Evolutionary conservation across 2,888 invertebrate species (phyloP).

Genomic region (Cephus sareptanus): DNA sequence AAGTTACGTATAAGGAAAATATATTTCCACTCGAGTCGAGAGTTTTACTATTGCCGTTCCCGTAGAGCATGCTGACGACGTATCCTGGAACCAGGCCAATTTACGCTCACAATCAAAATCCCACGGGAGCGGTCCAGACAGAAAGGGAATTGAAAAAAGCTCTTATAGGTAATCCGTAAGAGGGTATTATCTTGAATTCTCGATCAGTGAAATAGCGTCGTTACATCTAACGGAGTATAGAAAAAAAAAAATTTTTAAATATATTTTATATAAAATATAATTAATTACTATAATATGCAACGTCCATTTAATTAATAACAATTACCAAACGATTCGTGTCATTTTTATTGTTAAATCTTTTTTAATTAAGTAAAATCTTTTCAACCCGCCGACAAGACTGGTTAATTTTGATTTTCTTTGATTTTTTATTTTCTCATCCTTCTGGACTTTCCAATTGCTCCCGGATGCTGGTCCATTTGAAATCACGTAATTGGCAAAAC

Average conservation of each 20-base stretch:
- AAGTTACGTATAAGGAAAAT: slow-evolving; percentile 40
- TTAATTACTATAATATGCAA: neutral
- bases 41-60: slow-evolving; percentile 17
- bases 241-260: neutral
- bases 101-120: slow-evolving; percentile 30
- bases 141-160: slow-evolving; percentile 34
- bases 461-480: neutral
- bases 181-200: neutral
- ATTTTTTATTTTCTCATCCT: too few relatives aligned
- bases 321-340: neutral
- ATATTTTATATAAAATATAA: neutral
- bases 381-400: too few relatives aligned
- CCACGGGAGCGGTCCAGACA: slow-evolving; percentile 27
- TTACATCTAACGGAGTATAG: neutral
- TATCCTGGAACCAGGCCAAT: slow-evolving; percentile 42
- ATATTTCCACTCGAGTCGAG: slow-evolving; percentile 32
- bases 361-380: too few relatives aligned
- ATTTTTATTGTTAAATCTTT: neutral
- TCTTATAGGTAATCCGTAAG: slow-evolving; percentile 16
- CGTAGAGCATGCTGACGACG: slow-evolving; percentile 36
- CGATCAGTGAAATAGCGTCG: neutral
- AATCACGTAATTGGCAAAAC: neutral
- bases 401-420: too few relatives aligned
- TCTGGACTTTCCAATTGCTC: neutral
- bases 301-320: neutral